Base-by-base conservation (phyloP, 2,888 invertebrate species). In the Leucoma salicis region DNA sequence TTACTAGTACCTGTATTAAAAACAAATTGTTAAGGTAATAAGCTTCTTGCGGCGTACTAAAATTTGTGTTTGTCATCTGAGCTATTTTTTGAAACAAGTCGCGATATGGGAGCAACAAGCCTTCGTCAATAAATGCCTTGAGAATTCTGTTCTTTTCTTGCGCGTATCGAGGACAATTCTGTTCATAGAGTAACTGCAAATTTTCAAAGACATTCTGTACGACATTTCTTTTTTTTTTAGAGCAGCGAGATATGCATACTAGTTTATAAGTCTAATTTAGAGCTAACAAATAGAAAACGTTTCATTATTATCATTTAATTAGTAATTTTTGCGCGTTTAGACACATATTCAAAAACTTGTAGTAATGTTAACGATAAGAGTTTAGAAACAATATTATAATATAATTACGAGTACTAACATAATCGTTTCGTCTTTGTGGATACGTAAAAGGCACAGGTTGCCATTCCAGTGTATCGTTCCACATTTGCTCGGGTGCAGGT, bases 391-490 rank as follows among this genome's bases (percentile, higher is more conserved):
- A n/a, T n/a, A n/a, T n/a, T n/a, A n/a, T n/a, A n/a, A n/a, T n/a
- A n/a, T n/a, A n/a, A n/a, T n/a, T n/a, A n/a, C n/a, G n/a, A n/a
- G n/a, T 28, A 71, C 82, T 76, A 58, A 90, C 90, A 68, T 72
- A 87, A 50, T 90, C 90, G 31, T 82, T 66, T 13, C 74, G 60
- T 34, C 62, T 64, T 10, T 77, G 63, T 24, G 88, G 84, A 57
- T 88, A 90, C 1, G 74, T 79, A 49, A 90, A 90, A 4, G 94
- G 93, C 42, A 94, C 91, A 0, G 94, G 94, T 63, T 93, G 93
- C 88, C 88, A 88, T 39, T 60, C 90, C 82, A 94, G 40, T 38
- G 76, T 70, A 76, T 78, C 68, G 74, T 81, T 91, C 92, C 92
- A 93, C 39, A 72, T 53, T 54, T 88, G 82, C 38, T 76, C 77